Percentiles rank a stretch among this genome's conserved stretches.
These are phyloP conservation scores for Hofmannophila pseudospretella DNA, from an alignment of 2,888 invertebrate species.

Conservation along the genomic window DNA sequence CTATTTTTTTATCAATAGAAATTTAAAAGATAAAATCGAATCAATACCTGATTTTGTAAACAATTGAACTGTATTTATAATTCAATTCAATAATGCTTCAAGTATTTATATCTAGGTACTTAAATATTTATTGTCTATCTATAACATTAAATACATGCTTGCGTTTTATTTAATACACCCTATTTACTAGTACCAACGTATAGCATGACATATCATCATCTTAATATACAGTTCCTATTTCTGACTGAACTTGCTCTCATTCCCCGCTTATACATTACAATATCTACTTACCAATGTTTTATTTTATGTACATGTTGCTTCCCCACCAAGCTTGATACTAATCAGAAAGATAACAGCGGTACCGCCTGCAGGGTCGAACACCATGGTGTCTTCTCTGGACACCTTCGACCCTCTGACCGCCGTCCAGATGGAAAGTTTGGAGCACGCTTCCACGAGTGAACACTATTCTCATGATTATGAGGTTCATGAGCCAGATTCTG, in stretches of 20 bases:
- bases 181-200: no score
- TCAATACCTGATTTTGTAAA: no score
- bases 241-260: background rate
- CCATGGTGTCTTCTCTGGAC: constrained; percentile 88
- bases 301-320: constrained; percentile 33
- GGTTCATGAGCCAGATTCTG: constrained; percentile 71
- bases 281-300: constrained; percentile 12
- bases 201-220: no score
- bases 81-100: no score
- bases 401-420: constrained; percentile 80
- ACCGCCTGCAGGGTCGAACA: constrained; percentile 84
- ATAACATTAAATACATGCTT: no score
- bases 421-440: constrained; percentile 68
- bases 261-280: background rate
- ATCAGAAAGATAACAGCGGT: constrained; percentile 73
- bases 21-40: no score
- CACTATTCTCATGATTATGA: constrained; percentile 65
- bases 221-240: no score
- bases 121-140: no score
- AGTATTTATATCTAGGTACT: no score
- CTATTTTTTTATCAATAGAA: no score
- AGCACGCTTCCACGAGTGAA: constrained; percentile 67
- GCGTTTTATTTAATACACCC: no score
- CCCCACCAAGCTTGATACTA: constrained; percentile 68
- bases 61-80: no score